Evolutionary conservation across 2,888 invertebrate genomes (phyloP).

Genomic region (Sphecodes monilicornis): DNA sequence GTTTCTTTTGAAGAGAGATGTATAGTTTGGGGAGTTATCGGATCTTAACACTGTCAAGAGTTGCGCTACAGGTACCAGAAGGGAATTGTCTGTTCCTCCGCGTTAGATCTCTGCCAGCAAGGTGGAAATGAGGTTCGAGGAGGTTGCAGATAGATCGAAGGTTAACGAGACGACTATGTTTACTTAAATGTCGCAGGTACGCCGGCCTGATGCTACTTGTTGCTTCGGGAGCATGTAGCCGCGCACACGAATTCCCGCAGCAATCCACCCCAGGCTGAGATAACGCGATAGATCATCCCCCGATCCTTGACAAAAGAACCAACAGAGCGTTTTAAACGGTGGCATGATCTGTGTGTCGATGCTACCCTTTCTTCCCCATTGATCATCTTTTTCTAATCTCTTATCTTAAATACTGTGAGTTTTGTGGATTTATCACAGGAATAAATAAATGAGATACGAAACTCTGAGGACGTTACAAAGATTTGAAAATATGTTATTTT

Average conservation of each 20-base stretch:
- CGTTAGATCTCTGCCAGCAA: neutral
- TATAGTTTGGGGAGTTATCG: neutral
- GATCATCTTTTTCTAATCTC: neutral
- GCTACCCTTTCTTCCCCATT: neutral
- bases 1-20: neutral
- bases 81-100: neutral
- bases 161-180: conserved; percentile 57
- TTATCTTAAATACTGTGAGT: neutral
- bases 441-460: neutral
- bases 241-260: conserved; percentile 30
- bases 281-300: conserved; percentile 3
- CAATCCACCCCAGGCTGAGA: neutral
- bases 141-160: conserved; percentile 34
- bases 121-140: neutral
- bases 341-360: neutral
- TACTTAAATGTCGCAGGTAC: conserved; percentile 61
- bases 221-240: conserved; percentile 58
- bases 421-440: neutral
- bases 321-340: neutral
- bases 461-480: too few species aligned
- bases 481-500: too few species aligned
- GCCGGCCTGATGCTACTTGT: conserved; percentile 65
- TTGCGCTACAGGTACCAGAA: neutral
- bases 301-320: neutral
- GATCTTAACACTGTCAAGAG: neutral